These are phyloP conservation scores for Psittacula cyanocephala DNA, from an alignment of 2,113 vertebrate genomes.

Conservation along the genomic window DNA sequence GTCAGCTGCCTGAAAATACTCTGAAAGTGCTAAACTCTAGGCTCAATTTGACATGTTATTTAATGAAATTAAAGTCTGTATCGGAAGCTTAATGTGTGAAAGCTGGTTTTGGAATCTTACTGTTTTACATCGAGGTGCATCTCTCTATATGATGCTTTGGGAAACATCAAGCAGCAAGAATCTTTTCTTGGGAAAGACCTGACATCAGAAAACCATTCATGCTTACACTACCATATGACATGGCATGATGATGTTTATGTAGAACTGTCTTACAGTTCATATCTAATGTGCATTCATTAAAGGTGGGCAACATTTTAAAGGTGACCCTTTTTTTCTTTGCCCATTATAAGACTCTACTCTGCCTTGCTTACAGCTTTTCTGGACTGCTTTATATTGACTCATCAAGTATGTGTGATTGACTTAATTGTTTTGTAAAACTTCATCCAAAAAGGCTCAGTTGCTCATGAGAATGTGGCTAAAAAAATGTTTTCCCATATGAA, in stretches of 20 bases:
- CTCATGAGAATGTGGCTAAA: neutral
- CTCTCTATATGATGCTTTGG: neutral
- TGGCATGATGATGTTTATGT: neutral
- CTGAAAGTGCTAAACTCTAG: neutral
- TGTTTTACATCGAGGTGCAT: neutral
- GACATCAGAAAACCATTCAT: neutral
- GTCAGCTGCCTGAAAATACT: neutral
- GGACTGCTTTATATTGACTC: neutral
- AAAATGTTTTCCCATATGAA: neutral
- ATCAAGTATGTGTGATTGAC: neutral
- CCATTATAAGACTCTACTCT: neutral
- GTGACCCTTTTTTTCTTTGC: neutral
- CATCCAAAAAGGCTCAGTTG: neutral
- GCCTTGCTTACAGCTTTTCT: neutral
- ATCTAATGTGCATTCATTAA: neutral
- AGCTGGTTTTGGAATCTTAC: neutral
- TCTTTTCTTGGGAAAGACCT: neutral
- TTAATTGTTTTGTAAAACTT: neutral
- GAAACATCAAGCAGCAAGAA: neutral
- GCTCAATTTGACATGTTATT: neutral
- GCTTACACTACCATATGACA: neutral
- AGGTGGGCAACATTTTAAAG: neutral
- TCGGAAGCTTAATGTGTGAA: neutral
- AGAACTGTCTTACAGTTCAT: neutral
- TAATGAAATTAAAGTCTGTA: neutral